Evolutionary conservation across 2,113 vertebrate species (phyloP).

Genomic region (Chionomys nivalis): DNA sequence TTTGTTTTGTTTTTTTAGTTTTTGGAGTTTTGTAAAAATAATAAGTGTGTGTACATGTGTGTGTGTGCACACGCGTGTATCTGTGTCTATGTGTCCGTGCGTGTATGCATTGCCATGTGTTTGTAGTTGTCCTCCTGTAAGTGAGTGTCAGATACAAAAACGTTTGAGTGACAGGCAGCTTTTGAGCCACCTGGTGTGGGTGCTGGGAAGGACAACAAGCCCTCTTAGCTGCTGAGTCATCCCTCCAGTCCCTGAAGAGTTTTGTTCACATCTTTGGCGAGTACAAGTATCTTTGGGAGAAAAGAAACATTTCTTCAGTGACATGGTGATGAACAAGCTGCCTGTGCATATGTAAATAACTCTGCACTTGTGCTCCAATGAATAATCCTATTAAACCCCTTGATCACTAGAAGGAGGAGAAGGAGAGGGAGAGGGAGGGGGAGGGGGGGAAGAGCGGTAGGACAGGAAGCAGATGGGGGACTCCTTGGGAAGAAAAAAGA

Average conservation of each 20-base stretch:
- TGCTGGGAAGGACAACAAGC: not conserved
- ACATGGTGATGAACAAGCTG: not conserved
- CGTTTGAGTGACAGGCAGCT: not conserved
- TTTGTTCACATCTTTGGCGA: not conserved
- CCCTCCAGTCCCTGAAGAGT: not conserved
- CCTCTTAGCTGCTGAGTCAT: not conserved
- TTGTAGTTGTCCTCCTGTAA: not conserved
- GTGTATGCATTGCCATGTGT: not conserved
- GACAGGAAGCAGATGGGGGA: not conserved
- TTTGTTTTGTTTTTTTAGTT: no score
- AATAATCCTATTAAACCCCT: not conserved
- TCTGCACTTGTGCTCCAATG: not conserved
- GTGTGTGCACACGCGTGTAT: not conserved
- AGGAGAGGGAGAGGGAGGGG: no score
- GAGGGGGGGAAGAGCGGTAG: no score
- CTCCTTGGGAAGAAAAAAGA: not conserved
- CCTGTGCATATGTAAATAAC: no score
- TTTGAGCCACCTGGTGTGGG: not conserved
- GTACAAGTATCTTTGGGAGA: not conserved
- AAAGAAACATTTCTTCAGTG: not conserved
- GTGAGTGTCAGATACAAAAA: not conserved
- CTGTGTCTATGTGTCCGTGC: not conserved
- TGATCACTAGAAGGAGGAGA: not conserved
- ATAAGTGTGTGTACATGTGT: not conserved
- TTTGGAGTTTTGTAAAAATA: not conserved